phyloP scores from a whole-genome alignment of 2,113 vertebrate species.

The Poeciliopsis occidentalis region DNA sequence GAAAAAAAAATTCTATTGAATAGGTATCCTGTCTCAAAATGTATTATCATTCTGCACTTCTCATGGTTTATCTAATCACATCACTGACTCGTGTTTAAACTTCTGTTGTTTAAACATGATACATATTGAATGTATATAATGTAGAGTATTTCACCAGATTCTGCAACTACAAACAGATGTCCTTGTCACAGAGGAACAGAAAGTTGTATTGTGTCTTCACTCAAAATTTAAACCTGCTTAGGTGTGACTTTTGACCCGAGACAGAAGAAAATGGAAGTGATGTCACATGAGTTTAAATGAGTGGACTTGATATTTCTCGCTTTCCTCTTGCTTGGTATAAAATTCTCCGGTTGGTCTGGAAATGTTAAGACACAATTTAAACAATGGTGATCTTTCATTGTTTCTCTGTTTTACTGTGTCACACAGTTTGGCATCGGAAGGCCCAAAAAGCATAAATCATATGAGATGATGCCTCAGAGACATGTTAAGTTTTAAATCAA shows the following conservation, averaged over 20 bases:
- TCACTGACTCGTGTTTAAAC: background rate
- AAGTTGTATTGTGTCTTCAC: background rate
- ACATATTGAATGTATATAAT: too few species aligned
- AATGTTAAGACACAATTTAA: background rate
- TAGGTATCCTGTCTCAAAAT: too few species aligned
- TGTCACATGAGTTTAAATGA: background rate
- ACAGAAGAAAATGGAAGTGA: background rate
- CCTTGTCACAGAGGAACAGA: background rate
- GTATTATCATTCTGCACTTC: background rate
- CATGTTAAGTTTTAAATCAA: background rate
- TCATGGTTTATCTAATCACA: background rate
- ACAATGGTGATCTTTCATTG: background rate
- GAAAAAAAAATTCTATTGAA: too few species aligned
- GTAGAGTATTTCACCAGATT: background rate
- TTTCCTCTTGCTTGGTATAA: background rate
- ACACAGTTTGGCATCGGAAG: too few species aligned
- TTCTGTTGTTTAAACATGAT: background rate
- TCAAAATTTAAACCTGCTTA: background rate
- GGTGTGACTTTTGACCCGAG: background rate
- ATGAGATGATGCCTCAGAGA: background rate
- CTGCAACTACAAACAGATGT: background rate
- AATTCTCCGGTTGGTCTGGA: background rate
- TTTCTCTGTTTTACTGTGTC: background rate
- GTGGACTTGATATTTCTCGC: background rate
- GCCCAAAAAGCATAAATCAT: too few species aligned